Evolutionary conservation across 1,140 invertebrate genomes (phyloP).

Genomic region (Sinella curviseta): DNA sequence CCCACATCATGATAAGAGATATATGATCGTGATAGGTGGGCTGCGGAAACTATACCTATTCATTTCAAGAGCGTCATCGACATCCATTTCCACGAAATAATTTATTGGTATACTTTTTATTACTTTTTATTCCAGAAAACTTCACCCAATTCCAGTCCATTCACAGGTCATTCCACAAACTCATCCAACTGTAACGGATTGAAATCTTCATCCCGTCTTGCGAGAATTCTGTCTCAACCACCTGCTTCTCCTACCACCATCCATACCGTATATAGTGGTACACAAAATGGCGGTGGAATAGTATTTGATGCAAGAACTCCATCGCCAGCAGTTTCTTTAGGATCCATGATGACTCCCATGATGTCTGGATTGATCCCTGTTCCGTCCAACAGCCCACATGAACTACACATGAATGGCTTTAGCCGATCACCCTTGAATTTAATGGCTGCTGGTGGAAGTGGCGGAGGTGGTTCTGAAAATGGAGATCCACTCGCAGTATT

Average conservation of each 20-base stretch:
- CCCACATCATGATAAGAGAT: not conserved
- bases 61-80: too few relatives aligned
- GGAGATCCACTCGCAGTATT: conserved; percentile 34
- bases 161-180: conserved; percentile 30
- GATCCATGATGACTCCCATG: conserved; percentile 43
- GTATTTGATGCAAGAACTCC: conserved; percentile 40
- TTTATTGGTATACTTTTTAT: conserved; percentile 6
- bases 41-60: not conserved
- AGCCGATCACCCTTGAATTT: conserved; percentile 42
- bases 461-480: conserved; percentile 30
- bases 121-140: conserved; percentile 44
- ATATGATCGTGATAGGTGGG: too few relatives aligned
- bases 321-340: conserved; percentile 48
- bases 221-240: conserved; percentile 58
- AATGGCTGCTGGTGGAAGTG: conserved; percentile 31
- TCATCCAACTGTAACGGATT: conserved; percentile 17
- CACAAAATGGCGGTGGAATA: not conserved
- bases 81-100: not conserved
- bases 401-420: conserved; percentile 41
- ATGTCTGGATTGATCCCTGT: conserved; percentile 43
- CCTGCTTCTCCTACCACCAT: conserved; percentile 46
- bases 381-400: conserved; percentile 43
- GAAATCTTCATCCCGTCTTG: conserved; percentile 52
- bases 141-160: conserved; percentile 39
- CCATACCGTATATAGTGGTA: conserved; percentile 3